Evolutionary conservation across 1,140 invertebrate species (phyloP).

Genomic region (Battus philenor): DNA sequence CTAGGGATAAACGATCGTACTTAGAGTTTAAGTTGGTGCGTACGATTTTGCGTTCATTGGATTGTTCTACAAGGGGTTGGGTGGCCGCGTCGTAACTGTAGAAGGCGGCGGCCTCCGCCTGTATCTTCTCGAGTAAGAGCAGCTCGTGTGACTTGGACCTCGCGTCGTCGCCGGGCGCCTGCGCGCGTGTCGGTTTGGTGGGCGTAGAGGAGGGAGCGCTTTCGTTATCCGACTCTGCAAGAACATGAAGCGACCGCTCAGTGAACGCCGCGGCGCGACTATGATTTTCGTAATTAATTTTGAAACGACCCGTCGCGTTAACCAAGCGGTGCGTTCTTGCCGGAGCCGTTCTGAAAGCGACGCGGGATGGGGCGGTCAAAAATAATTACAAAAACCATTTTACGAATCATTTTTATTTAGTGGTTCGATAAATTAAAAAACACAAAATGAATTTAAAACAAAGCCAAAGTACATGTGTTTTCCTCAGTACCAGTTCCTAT

Average conservation of each 20-base stretch:
- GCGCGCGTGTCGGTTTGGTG: conserved; percentile 58
- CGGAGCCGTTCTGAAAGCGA: conserved; percentile 46
- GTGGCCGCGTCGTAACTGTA: conserved; percentile 75
- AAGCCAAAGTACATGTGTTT: conserved; percentile 56
- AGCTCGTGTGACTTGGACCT: conserved; percentile 81
- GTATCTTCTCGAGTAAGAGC: conserved; percentile 80
- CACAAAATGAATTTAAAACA: conserved; percentile 67
- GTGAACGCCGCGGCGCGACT: conserved; percentile 17
- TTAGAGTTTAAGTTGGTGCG: conserved; percentile 42
- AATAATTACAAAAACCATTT: conserved; percentile 74
- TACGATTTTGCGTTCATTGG: conserved; percentile 44
- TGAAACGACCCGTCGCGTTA: conserved; percentile 48
- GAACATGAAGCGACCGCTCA: conserved; percentile 74
- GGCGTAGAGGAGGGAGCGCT: conserved; percentile 78
- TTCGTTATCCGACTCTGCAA: conserved; percentile 85
- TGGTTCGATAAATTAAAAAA: conserved; percentile 64
- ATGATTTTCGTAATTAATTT: conserved; percentile 73
- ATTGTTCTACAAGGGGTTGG: conserved; percentile 25
- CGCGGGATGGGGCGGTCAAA: conserved; percentile 55
- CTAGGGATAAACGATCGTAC: conserved; percentile 52
- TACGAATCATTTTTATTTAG: conserved; percentile 72
- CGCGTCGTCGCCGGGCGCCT: conserved; percentile 33
- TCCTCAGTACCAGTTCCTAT: conserved; percentile 52
- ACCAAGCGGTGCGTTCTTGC: conserved; percentile 58
- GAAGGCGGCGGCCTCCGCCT: conserved; percentile 81